Base-by-base conservation (phyloP, 2,888 invertebrate genomes). In the Stenoptilia bipunctidactyla region DNA sequence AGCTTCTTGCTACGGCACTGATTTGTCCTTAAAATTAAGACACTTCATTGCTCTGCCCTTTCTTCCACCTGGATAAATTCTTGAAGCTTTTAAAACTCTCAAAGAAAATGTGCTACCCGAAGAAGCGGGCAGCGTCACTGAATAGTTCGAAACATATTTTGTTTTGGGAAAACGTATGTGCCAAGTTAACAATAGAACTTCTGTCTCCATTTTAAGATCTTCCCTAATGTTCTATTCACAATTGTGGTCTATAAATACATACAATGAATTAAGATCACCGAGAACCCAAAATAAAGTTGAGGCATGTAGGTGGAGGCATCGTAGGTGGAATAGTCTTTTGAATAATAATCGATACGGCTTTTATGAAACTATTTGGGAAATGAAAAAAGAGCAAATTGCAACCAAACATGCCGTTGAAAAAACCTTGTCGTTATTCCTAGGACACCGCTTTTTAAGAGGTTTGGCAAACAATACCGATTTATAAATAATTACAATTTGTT, bases 21-120 rank as follows among this genome's bases (percentile, higher is more conserved):
- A 41, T 27, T 40, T 40, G 15, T 15, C 43, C 14, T 20, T 38
- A 13, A 43, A 36, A 25, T 30, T 40, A 34, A 34, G 44, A 39
- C 27, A 40, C 9, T 5, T 25, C 5, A 25, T 25, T 9, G 25
- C 25, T 6, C 25, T 25, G 5, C 5, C 25, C 5, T 25, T 6
- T 25, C 9, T 25, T 5, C 25, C 25, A 6, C 25, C 5, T 6
- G 25, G 9, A 25, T 5, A 25, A 25, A 25, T 25, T 6, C 25
- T 9, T 6, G 25, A 25, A 25, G 25, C 25, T 6, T 25, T 25
- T 25, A 9, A 25, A 25, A 25, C 5, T 6, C 9, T 25, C 5
- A 25, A 25, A 25, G 9, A 25, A 6, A 9, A 25, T 5, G 9
- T 25, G 9, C 9, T 25, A 25, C 25, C 25, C 5, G 9, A 6